A percentile compares a stretch with the other conserved stretches of the same genome.
Conservation (phyloP, 92 coral and sea anemone genomes). For the Palythoa heliodiscus region DNA sequence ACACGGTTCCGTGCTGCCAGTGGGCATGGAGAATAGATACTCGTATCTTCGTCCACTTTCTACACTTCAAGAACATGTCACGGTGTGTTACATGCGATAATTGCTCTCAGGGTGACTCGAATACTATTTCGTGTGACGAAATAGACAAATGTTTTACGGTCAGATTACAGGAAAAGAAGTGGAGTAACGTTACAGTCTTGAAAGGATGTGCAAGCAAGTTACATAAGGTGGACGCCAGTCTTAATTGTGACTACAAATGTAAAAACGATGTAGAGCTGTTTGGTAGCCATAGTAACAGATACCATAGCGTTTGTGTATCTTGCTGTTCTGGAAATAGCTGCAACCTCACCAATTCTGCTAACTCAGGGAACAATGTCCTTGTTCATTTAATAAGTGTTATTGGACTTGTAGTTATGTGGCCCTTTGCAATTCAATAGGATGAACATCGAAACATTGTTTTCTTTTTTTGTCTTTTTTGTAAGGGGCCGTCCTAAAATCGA, state of each 20-base stretch:
- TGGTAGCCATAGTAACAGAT: neutral
- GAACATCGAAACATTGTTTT: no score
- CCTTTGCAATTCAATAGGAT: neutral
- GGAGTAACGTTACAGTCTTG: conserved; percentile 24
- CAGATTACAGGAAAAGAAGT: conserved; percentile 39
- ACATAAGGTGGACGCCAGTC: conserved; percentile 39
- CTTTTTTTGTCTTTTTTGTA: no score
- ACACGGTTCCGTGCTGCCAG: no score
- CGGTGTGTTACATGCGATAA: conserved; percentile 36
- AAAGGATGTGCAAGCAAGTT: conserved; percentile 53
- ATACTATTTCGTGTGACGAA: neutral
- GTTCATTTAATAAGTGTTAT: neutral
- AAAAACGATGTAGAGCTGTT: conserved; percentile 38
- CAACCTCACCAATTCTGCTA: neutral
- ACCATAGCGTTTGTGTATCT: conserved; percentile 57
- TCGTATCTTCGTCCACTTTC: no score
- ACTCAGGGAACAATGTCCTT: neutral
- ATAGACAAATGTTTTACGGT: conserved; percentile 54
- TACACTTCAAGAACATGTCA: no score
- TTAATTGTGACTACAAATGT: conserved; percentile 52
- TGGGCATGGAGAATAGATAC: no score
- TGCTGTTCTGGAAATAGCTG: conserved; percentile 56
- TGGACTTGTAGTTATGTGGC: neutral
- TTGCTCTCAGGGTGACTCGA: neutral
- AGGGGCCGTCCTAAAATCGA: no score